These are phyloP conservation scores for Grantiella picta DNA, from an alignment of 2,113 vertebrate genomes.

Conservation along the genomic window DNA sequence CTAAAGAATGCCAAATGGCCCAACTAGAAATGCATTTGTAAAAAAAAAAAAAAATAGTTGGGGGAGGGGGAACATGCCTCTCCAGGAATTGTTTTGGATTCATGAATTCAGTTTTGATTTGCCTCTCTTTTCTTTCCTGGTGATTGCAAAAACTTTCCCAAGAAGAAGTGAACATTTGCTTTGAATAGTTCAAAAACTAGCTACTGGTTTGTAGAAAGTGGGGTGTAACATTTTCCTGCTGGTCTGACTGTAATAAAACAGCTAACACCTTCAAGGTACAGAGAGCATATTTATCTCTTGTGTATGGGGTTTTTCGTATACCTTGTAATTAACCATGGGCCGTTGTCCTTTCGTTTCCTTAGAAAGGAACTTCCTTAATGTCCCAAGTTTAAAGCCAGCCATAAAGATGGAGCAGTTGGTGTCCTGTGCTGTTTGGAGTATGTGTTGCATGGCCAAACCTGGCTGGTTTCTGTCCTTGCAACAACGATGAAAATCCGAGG, in stretches of 20 bases:
- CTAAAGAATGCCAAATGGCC: slow-evolving; percentile 28
- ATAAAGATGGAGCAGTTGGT: neutral
- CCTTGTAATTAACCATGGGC: neutral
- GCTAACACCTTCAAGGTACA: neutral
- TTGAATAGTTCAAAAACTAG: neutral
- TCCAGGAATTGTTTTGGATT: slow-evolving; percentile 25
- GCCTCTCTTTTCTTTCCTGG: neutral
- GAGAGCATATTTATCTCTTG: neutral
- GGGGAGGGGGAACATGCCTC: neutral
- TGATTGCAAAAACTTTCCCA: neutral
- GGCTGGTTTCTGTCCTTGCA: neutral
- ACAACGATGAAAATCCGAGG: neutral
- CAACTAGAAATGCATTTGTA: neutral
- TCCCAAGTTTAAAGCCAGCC: neutral
- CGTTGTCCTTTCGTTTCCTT: neutral
- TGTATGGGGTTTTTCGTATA: neutral
- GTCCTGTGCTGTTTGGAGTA: neutral
- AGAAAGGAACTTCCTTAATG: neutral
- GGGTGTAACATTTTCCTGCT: neutral
- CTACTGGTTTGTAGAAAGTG: neutral
- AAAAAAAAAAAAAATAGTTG: neutral
- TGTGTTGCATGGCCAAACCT: neutral
- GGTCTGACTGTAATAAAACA: neutral
- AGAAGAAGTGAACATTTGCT: neutral
- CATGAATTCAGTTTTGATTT: slow-evolving; percentile 2